These are phyloP conservation scores for Syrrhaptes paradoxus DNA, from an alignment of 2,113 vertebrate species.

Conservation along the genomic window DNA sequence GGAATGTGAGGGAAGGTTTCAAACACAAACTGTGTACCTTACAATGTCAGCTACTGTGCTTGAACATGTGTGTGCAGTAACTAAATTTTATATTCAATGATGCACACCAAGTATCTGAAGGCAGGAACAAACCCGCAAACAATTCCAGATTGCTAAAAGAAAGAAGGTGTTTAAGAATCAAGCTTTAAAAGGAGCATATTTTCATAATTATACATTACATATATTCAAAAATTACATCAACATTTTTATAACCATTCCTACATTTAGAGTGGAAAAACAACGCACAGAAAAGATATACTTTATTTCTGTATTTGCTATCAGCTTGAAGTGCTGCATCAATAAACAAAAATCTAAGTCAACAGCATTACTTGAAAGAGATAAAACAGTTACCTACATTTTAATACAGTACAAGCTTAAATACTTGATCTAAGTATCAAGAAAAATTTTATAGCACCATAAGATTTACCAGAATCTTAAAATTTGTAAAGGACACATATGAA, in stretches of 20 bases:
- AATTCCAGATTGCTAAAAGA: slow-evolving; percentile 69
- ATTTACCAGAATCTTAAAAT: background rate
- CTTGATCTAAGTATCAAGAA: background rate
- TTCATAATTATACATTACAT: background rate
- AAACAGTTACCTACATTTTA: background rate
- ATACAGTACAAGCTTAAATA: background rate
- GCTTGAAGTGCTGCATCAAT: background rate
- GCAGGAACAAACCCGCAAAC: slow-evolving; percentile 62
- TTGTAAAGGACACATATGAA: background rate
- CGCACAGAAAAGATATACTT: background rate
- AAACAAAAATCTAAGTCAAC: background rate
- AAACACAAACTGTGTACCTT: slow-evolving; percentile 69
- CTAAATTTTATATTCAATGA: slow-evolving; percentile 67
- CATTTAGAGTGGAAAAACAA: background rate
- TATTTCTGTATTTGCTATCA: background rate
- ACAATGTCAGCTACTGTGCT: slow-evolving; percentile 66
- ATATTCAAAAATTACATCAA: background rate
- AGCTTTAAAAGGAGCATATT: background rate
- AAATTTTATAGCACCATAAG: background rate
- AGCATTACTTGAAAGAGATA: background rate
- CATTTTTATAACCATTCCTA: slow-evolving; percentile 24
- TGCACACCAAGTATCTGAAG: slow-evolving; percentile 67
- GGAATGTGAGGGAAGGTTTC: slow-evolving; percentile 32
- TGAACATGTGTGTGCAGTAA: slow-evolving; percentile 62
- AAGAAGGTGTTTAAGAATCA: slow-evolving; percentile 60